Percentiles rank a stretch among this genome's conserved stretches.
Conservation (phyloP, 2,113 vertebrate genomes). For the Rhabdornis inornatus region DNA sequence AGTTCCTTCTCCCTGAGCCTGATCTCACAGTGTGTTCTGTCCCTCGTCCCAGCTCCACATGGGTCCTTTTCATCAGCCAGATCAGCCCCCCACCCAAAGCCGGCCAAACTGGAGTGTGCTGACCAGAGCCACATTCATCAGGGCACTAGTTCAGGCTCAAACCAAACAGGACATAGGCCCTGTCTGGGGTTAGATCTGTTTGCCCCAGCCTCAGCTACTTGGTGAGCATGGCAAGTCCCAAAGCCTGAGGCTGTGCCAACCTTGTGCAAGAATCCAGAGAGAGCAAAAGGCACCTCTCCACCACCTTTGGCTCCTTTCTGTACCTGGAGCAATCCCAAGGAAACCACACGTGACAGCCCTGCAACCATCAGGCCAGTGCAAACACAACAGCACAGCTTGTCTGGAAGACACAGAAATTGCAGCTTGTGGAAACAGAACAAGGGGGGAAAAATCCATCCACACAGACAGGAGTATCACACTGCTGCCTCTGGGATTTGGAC, state of each 20-base stretch:
- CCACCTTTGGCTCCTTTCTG: neutral
- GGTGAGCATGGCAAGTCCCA: rapidly evolving
- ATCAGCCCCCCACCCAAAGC: neutral
- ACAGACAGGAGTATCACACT: neutral
- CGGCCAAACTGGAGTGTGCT: neutral
- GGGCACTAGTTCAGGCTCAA: conserved; percentile 41
- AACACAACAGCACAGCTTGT: neutral
- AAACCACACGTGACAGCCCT: neutral
- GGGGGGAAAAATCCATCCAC: rapidly evolving
- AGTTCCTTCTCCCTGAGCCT: neutral
- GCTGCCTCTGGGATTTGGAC: neutral
- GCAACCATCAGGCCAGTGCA: neutral
- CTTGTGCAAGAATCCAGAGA: neutral
- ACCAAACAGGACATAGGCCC: neutral
- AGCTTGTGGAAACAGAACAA: neutral
- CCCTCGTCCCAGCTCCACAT: neutral
- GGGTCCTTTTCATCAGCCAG: neutral
- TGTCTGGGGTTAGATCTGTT: neutral
- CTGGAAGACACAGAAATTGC: neutral
- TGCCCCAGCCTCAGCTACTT: neutral
- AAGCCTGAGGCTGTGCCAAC: neutral
- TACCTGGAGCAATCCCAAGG: neutral
- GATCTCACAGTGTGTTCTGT: rapidly evolving
- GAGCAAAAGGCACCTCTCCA: neutral
- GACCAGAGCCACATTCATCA: conserved; percentile 35